Evolutionary conservation across 2,888 invertebrate genomes (phyloP).

Genomic region (Strigamia crassipes): DNA sequence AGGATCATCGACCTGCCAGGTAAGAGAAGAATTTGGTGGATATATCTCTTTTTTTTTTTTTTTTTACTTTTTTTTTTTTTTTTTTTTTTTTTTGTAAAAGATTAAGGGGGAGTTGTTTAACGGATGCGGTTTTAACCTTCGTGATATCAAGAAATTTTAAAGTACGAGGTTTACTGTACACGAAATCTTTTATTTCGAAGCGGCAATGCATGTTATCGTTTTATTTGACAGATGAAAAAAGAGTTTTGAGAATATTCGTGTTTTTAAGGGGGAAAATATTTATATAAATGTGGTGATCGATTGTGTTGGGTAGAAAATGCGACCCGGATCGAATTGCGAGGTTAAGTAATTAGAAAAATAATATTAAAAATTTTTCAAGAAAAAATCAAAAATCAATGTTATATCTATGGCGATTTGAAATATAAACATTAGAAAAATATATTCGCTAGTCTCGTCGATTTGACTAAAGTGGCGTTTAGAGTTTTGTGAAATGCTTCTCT

Average conservation of each 20-base stretch:
- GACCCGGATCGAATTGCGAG: neutral
- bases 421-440: neutral
- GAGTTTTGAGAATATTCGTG: neutral
- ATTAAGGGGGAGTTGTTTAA: constrained; percentile 19
- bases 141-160: constrained; percentile 16
- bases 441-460: neutral
- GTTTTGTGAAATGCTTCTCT: neutral
- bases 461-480: too few species aligned
- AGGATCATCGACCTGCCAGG: constrained; percentile 63
- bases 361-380: neutral
- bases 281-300: neutral
- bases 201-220: neutral
- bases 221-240: neutral
- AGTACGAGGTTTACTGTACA: neutral
- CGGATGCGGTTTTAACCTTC: constrained; percentile 19
- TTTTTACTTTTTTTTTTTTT: neutral
- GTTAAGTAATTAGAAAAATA: neutral
- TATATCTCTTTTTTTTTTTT: neutral
- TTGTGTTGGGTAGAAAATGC: neutral
- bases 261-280: neutral
- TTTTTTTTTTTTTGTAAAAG: neutral
- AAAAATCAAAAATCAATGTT: too few species aligned
- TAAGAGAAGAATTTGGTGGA: constrained; percentile 52
- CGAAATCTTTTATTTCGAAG: neutral
- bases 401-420: neutral